These are phyloP conservation scores for Chloropsis hardwickii DNA, from an alignment of 2,113 vertebrate genomes.

Conservation along the genomic window DNA sequence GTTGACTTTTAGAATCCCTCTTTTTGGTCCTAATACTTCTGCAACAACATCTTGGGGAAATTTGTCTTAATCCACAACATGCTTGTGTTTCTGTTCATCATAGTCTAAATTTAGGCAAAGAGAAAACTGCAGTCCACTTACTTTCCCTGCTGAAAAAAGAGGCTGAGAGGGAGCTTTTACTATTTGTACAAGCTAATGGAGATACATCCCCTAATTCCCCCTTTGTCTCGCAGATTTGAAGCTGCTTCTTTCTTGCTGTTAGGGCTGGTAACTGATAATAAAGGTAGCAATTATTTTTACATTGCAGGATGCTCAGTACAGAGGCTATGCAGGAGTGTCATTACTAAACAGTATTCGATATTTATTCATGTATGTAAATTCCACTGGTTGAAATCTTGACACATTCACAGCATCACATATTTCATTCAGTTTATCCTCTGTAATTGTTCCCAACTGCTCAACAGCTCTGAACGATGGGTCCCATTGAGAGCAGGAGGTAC, in stretches of 20 bases:
- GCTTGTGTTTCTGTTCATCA: neutral
- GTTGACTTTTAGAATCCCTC: conserved; percentile 15
- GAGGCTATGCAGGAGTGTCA: neutral
- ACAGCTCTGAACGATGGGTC: conserved; percentile 60
- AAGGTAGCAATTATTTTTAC: conserved; percentile 53
- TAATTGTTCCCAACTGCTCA: conserved; percentile 70
- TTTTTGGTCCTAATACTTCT: neutral
- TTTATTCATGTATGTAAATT: conserved; percentile 74
- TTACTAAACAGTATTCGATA: conserved; percentile 41
- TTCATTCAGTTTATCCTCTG: conserved; percentile 67
- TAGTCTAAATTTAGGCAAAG: conserved; percentile 10
- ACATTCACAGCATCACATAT: conserved; percentile 54
- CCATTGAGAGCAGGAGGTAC: conserved; percentile 53
- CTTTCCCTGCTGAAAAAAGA: neutral
- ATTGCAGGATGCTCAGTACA: neutral
- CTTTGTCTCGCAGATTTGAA: neutral
- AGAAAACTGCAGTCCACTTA: conserved; percentile 2
- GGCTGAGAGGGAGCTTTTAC: neutral
- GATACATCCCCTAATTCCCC: conserved; percentile 7
- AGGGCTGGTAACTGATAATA: conserved; percentile 40
- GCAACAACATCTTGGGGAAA: conserved; percentile 17
- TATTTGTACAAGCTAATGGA: conserved; percentile 43
- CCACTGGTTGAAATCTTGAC: conserved; percentile 56
- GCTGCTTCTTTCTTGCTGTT: conserved; percentile 12
- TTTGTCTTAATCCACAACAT: conserved; percentile 28